Percentiles rank a stretch among this genome's conserved stretches.
phyloP scores from a whole-genome alignment of 2,888 invertebrate species.

The Chydorus sphaericus region DNA sequence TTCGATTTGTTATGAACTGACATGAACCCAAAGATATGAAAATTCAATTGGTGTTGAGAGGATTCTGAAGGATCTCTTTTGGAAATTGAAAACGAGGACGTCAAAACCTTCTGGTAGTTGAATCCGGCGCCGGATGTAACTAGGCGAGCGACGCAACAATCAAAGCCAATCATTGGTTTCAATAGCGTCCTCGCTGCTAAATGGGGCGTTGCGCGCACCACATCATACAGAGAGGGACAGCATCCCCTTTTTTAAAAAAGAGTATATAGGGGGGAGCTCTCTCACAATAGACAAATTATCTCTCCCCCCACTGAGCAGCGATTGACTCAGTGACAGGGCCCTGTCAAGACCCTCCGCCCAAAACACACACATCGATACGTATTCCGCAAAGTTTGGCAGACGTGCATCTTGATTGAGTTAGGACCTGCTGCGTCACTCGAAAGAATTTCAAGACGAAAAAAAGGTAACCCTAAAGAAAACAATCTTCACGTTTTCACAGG shows the following conservation, averaged over 20 bases:
- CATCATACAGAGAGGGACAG: neutral
- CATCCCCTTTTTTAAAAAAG: neutral
- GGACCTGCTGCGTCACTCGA: too few relatives aligned
- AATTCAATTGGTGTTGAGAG: too few relatives aligned
- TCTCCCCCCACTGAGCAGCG: neutral
- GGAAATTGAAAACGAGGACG: neutral
- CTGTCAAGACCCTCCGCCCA: too few relatives aligned
- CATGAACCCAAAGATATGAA: too few relatives aligned
- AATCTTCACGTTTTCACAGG: too few relatives aligned
- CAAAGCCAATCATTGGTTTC: slow-evolving; percentile 2
- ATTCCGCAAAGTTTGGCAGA: too few relatives aligned
- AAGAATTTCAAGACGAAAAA: too few relatives aligned
- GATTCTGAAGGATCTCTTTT: neutral
- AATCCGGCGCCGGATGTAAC: neutral
- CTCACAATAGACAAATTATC: slow-evolving; percentile 4
- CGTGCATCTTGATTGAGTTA: too few relatives aligned
- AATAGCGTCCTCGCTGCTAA: neutral
- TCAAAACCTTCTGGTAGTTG: neutral
- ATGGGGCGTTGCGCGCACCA: slow-evolving; percentile 8
- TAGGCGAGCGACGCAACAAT: slow-evolving; percentile 4
- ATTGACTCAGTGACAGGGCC: neutral
- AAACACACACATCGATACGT: neutral
- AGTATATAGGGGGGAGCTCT: neutral
- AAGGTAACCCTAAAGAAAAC: too few relatives aligned
- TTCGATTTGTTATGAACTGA: too few relatives aligned